Evolutionary conservation across 2,888 invertebrate species (phyloP).

Genomic region (Limnephilus auricula): DNA sequence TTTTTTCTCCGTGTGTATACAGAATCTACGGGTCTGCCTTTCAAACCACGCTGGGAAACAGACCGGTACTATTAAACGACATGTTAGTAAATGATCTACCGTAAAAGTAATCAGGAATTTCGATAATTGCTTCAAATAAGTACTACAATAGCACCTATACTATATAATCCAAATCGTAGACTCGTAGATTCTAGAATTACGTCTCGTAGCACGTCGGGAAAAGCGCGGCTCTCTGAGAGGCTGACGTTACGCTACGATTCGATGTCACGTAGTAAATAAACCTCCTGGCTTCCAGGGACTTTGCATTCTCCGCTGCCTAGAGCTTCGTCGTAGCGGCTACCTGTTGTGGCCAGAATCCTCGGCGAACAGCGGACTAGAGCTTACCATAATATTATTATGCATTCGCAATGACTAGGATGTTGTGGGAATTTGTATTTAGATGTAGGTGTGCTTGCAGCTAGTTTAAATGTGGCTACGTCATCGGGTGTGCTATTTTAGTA

Average conservation of each 20-base stretch:
- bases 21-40: background rate
- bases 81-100: background rate
- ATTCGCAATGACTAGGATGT: background rate
- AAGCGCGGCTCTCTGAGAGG: background rate
- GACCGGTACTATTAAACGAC: too few relatives aligned
- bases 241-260: background rate
- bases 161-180: background rate
- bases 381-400: constrained; percentile 2
- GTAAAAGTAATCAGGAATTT: background rate
- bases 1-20: too few relatives aligned
- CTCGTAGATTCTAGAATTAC: background rate
- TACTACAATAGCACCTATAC: background rate
- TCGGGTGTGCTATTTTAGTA: too few relatives aligned
- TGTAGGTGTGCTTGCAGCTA: background rate
- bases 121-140: background rate
- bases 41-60: background rate
- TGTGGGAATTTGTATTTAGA: background rate
- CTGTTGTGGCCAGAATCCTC: background rate
- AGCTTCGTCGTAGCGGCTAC: background rate
- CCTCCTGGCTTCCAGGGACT: background rate
- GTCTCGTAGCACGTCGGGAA: background rate
- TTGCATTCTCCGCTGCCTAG: background rate
- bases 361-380: background rate
- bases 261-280: background rate
- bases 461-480: background rate